phyloP scores from a whole-genome alignment of 2,113 vertebrate species.

The Sclerurus mexicanus region DNA sequence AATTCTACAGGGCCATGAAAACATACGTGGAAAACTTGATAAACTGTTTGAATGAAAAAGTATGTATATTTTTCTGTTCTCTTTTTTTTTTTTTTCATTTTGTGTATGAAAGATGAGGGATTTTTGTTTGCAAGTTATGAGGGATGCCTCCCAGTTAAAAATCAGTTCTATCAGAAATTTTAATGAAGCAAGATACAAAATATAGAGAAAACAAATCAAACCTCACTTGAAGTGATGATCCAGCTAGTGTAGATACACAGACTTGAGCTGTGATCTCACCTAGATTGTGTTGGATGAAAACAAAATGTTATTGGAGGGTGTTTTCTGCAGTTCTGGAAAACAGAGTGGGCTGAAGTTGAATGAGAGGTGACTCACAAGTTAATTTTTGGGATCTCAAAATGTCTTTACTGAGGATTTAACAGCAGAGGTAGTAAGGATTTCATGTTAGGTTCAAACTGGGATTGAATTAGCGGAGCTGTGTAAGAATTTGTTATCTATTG shows the following conservation, averaged over 20 bases:
- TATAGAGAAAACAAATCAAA: background rate
- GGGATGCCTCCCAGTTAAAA: background rate
- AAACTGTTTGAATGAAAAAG: conserved; percentile 92
- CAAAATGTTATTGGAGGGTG: background rate
- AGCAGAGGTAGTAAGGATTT: background rate
- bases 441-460: accelerated
- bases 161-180: background rate
- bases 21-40: conserved; percentile 84
- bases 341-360: background rate
- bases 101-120: background rate
- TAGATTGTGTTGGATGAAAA: background rate
- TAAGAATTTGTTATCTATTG: background rate
- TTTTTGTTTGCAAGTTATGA: background rate
- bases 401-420: background rate
- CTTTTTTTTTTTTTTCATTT: background rate
- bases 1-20: conserved; percentile 87
- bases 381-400: background rate
- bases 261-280: background rate
- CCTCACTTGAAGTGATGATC: background rate
- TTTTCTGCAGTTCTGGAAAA: background rate
- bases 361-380: background rate
- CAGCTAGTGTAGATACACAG: background rate
- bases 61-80: background rate
- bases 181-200: background rate
- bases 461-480: background rate